These are phyloP conservation scores for Drosophila maculinotata DNA, from an alignment of 2,888 invertebrate species.

Conservation along the genomic window DNA sequence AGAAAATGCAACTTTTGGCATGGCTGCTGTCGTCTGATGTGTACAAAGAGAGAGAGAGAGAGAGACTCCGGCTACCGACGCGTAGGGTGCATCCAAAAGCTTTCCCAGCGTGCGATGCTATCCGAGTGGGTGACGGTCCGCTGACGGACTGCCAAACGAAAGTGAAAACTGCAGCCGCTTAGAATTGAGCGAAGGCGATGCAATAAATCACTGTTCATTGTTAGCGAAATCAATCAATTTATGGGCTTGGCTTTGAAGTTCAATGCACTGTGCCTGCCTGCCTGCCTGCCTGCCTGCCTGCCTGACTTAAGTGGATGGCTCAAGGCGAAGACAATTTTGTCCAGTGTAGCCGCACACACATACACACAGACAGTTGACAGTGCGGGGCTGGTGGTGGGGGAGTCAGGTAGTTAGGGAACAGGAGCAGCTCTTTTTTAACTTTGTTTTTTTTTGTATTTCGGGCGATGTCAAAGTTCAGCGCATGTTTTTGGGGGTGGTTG, in stretches of 20 bases:
- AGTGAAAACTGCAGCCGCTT: constrained; percentile 61
- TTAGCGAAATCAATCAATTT: constrained; percentile 71
- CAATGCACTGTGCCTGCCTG: constrained; percentile 60
- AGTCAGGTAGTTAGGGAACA: constrained; percentile 15
- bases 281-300: too few species aligned
- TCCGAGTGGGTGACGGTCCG: constrained; percentile 38
- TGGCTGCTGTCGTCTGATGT: constrained; percentile 53
- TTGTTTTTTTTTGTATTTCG: constrained; percentile 6
- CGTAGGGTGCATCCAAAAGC: constrained; percentile 71
- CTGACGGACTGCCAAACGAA: constrained; percentile 70
- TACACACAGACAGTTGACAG: constrained; percentile 6
- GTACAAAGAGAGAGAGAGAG: too few species aligned
- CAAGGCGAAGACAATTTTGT: constrained; percentile 50
- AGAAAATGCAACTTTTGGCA: constrained; percentile 83
- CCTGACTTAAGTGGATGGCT: too few species aligned
- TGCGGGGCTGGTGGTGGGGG: too few species aligned
- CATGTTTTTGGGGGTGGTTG: constrained; percentile 77
- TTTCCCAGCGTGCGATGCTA: constrained; percentile 51
- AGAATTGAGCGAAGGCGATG: constrained; percentile 65
- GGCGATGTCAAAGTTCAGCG: constrained; percentile 76
- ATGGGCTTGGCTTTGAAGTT: constrained; percentile 65
- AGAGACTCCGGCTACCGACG: constrained; percentile 50
- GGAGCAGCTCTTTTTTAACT: constrained; percentile 22
- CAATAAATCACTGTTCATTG: constrained; percentile 57
- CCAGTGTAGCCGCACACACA: constrained; percentile 41